A percentile compares a stretch with the other conserved stretches of the same genome.
These are phyloP conservation scores for Columba guinea DNA, from an alignment of 2,797 vertebrate genomes.

Conservation along the genomic window DNA sequence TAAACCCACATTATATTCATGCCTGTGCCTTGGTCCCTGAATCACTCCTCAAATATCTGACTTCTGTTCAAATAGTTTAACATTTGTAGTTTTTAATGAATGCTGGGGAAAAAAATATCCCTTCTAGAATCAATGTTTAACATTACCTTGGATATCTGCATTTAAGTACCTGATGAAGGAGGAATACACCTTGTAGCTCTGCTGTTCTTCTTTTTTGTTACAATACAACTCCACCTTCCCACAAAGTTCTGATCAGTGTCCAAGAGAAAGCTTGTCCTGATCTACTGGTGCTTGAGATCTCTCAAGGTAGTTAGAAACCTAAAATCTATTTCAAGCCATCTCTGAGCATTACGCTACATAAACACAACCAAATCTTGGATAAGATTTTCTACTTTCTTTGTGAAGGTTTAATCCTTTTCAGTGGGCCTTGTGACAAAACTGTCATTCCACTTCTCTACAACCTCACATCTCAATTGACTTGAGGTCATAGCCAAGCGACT, in stretches of 20 bases:
- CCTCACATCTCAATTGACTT: background rate
- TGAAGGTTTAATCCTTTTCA: background rate
- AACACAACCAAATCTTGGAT: background rate
- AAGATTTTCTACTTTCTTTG: background rate
- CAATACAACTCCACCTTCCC: background rate
- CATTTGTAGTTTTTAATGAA: background rate
- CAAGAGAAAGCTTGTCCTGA: background rate
- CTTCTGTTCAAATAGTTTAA: background rate
- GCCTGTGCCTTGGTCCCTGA: background rate
- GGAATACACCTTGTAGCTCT: background rate
- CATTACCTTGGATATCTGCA: background rate
- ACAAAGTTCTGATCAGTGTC: background rate
- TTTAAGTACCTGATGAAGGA: background rate
- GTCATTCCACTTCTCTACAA: background rate
- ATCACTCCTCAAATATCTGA: background rate
- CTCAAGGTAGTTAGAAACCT: background rate
- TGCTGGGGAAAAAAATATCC: background rate
- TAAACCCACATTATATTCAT: background rate
- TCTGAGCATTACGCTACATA: background rate
- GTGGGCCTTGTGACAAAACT: background rate
- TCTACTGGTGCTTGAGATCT: background rate
- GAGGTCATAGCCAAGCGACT: background rate
- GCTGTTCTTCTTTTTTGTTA: background rate
- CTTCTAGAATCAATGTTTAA: background rate
- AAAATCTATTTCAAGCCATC: background rate